Conservation (phyloP, 1,140 invertebrate species). For the Drosophila oshimai region DNA sequence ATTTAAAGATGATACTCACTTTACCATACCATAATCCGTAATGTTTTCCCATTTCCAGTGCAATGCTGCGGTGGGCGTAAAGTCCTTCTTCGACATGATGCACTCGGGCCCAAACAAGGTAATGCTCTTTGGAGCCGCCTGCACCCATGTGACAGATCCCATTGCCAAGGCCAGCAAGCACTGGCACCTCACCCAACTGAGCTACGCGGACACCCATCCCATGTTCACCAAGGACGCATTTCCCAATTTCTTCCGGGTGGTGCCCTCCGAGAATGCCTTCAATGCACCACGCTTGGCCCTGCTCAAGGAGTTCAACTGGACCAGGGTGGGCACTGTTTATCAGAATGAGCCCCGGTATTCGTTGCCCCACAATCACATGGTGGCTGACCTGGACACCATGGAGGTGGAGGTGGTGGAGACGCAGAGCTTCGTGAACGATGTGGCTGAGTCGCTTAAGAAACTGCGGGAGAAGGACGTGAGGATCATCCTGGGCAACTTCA, state of each 20-base stretch:
- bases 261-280: constrained; percentile 97
- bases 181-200: constrained; percentile 98
- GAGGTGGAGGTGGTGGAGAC: constrained; percentile 94
- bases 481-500: constrained; percentile 98
- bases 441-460: constrained; percentile 91
- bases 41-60: constrained; percentile 88
- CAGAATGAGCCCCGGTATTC: constrained; percentile 98
- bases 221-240: constrained; percentile 97
- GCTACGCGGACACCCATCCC: constrained; percentile 99
- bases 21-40: too few relatives aligned
- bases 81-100: constrained; percentile 99
- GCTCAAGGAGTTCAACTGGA: constrained; percentile 97
- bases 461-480: constrained; percentile 96
- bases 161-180: constrained; percentile 98
- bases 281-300: constrained; percentile 95
- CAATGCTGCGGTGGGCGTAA: constrained; percentile 98
- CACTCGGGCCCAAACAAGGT: constrained; percentile 94
- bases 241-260: constrained; percentile 98
- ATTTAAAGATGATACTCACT: too few relatives aligned
- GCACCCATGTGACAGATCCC: constrained; percentile 97
- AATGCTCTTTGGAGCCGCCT: constrained; percentile 98
- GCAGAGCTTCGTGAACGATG: constrained; percentile 96
- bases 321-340: constrained; percentile 97
- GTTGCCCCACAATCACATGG: constrained; percentile 95
- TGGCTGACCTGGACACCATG: constrained; percentile 92